Conservation (phyloP, 2,797 vertebrate genomes). For the Tauraco hartlaubi region DNA sequence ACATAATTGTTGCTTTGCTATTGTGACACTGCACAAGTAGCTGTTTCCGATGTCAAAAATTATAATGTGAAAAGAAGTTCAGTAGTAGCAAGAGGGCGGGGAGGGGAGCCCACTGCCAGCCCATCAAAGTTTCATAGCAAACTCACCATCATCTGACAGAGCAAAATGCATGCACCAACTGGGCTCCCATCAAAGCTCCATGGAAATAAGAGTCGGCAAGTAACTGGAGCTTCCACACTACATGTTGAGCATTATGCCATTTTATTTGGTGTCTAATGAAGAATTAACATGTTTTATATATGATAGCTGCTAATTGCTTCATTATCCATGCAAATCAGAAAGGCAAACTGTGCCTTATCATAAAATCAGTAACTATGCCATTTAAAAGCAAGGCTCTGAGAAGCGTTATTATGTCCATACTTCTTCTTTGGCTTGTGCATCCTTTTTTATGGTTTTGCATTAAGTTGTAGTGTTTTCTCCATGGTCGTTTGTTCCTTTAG, state of each 20-base stretch:
- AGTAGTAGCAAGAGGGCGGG: slow-evolving; percentile 58
- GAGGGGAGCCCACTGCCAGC: slow-evolving; percentile 62
- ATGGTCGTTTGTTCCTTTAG: slow-evolving; percentile 69
- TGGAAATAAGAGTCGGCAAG: background rate
- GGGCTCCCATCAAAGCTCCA: slow-evolving; percentile 44
- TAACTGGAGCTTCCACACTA: slow-evolving; percentile 23
- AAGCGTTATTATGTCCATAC: slow-evolving; percentile 71
- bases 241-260: slow-evolving; percentile 59
- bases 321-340: slow-evolving; percentile 84
- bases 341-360: slow-evolving; percentile 81
- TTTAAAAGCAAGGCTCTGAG: slow-evolving; percentile 74
- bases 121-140: slow-evolving; percentile 73
- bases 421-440: slow-evolving; percentile 63
- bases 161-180: slow-evolving; percentile 2
- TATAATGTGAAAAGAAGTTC: slow-evolving; percentile 72
- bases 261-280: slow-evolving; percentile 76
- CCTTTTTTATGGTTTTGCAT: slow-evolving; percentile 72
- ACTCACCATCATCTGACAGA: slow-evolving; percentile 32
- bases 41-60: slow-evolving; percentile 75
- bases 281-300: slow-evolving; percentile 83
- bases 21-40: slow-evolving; percentile 61
- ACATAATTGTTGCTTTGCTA: slow-evolving; percentile 74
- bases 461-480: slow-evolving; percentile 74
- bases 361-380: slow-evolving; percentile 79
- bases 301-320: slow-evolving; percentile 83